Conservation (phyloP, 2,888 invertebrate species). For the Chouioia cunea region DNA sequence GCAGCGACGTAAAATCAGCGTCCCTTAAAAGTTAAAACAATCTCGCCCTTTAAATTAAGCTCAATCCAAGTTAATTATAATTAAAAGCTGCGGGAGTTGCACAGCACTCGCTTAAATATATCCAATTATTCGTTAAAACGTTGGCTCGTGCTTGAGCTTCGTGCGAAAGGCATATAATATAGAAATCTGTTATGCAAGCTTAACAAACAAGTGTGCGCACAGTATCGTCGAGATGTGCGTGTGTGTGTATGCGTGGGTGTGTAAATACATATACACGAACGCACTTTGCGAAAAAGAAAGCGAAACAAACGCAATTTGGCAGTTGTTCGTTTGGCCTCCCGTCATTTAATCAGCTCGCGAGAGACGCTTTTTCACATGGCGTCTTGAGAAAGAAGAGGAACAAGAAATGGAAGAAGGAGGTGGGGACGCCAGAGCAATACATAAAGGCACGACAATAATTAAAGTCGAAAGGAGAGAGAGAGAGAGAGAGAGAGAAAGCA, state of each 20-base stretch:
- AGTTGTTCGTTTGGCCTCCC: conserved; percentile 32
- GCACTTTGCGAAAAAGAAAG: background rate
- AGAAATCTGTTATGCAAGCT: background rate
- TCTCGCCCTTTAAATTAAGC: conserved; percentile 22
- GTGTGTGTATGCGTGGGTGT: too few relatives aligned
- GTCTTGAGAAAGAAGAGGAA: conserved; percentile 17
- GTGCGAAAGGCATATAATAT: background rate
- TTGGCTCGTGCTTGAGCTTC: background rate
- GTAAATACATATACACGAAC: too few relatives aligned
- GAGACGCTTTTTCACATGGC: conserved; percentile 40
- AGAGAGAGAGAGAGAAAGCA: conserved; percentile 20
- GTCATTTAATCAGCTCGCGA: conserved; percentile 42
- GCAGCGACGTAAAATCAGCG: too few relatives aligned
- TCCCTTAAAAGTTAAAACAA: conserved; percentile 18
- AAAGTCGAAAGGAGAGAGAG: conserved; percentile 40
- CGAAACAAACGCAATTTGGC: conserved; percentile 40
- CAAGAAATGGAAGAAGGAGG: conserved; percentile 25
- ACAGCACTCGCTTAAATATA: conserved; percentile 23
- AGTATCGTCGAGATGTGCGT: too few relatives aligned
- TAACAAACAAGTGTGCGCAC: background rate
- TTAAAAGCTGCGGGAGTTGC: conserved; percentile 19
- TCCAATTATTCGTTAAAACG: conserved; percentile 18
- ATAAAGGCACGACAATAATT: conserved; percentile 49
- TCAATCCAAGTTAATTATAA: conserved; percentile 23
- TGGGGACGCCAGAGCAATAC: conserved; percentile 45